These are phyloP conservation scores for Eremobia ochroleuca DNA, from an alignment of 2,888 invertebrate genomes.

Conservation along the genomic window DNA sequence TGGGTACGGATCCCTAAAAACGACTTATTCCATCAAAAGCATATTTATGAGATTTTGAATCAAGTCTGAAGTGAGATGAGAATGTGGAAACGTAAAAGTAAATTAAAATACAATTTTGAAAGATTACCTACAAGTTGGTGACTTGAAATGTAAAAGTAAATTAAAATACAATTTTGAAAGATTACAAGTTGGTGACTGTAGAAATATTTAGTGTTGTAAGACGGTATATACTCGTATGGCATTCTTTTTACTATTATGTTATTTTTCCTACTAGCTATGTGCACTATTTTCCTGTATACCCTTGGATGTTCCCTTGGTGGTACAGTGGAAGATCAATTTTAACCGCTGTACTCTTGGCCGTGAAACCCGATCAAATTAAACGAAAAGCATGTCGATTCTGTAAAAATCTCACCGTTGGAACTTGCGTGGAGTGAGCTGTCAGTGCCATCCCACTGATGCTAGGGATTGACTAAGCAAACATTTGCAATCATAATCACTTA, in stretches of 20 bases:
- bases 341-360: no score
- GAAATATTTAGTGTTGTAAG: not conserved
- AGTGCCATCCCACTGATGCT: no score
- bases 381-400: no score
- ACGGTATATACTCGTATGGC: not conserved
- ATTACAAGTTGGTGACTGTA: not conserved
- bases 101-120: constrained; percentile 14
- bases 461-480: no score
- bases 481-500: no score
- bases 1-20: constrained; percentile 1
- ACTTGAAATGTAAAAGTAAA: constrained; percentile 15
- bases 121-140: not conserved
- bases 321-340: no score
- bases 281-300: no score
- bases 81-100: constrained; percentile 1
- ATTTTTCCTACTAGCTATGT: not conserved
- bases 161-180: constrained; percentile 4
- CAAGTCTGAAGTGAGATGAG: constrained; percentile 27
- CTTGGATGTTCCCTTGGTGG: no score
- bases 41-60: constrained; percentile 10
- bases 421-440: no score
- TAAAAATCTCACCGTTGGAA: no score
- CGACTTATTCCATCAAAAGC: not conserved
- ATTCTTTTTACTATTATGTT: not conserved
- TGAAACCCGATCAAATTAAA: no score